Base-by-base conservation (phyloP, 2,113 vertebrate genomes). In the Acanthochromis polyacanthus region DNA sequence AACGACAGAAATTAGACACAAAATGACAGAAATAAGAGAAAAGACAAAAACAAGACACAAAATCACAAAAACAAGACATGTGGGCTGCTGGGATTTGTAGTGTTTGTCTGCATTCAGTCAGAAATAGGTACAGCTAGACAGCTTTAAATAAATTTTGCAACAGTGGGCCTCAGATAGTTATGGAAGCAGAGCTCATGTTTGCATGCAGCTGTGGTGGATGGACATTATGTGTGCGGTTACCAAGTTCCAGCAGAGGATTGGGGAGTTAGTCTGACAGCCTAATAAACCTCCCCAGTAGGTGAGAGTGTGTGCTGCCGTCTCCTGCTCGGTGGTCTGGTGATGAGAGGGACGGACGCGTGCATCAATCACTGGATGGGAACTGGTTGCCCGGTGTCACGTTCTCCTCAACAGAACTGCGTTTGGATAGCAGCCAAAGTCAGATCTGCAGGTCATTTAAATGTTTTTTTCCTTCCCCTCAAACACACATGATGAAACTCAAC, bases 241-340 rank as follows among this genome's bases (percentile, higher is more conserved):
- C 17, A 45, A 59, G 48, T 11, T 12, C 11, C 20, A 60, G 46
- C 32, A 32, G 46, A 61, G 20, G 71, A 46, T 53, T 14, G 12
- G 19, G 19, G 66, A 55, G 19, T 25, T 10, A 14, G 5, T 43
- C 38, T 72, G 38, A 57, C 30, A n/a, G 38, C 56, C 38, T 53
- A 52, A 64, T 19, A 48, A 71, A 19, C 20, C 30, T 0, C 8
- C 28, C 7, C 4, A 10, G 32, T 10, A 22, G 51, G 30, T 14
- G 60, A 57, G 71, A 56, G 66, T 30, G 59, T 45, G 20, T 14
- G 60, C 40, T 38, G 38, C 28, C 57, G 40, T 58, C n/a, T 20
- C 28, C 28, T 5, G 20, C 20, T 22, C 52, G 4, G 45, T 48
- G 14, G 40, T 43, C 40, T 43, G 20, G 8, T n/a, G 36, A 40